Evolutionary conservation across 2,888 invertebrate genomes (phyloP), one percentile per base, ranked within the genome.

Genomic region (Fissipunctia ypsillon): DNA sequence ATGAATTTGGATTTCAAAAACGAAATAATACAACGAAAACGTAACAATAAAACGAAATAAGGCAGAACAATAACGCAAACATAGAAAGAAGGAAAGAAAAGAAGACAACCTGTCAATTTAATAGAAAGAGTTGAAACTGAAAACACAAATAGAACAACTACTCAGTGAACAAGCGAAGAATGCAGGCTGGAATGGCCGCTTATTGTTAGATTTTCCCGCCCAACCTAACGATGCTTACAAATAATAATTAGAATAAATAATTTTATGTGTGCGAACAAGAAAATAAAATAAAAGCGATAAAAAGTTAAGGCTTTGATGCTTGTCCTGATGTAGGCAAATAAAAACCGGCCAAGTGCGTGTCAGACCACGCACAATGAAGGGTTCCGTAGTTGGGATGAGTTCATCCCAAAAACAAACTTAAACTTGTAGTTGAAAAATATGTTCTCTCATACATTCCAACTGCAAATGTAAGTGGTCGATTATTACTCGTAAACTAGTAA

Each of bases 111-210:
- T 25, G 38, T 71, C 45, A 31, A 50, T 38, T 69, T 25, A 45
- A 70, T 38, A 56, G 19, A 70, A 69, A 50, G 50, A 57, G 35
- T 56, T 70, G 50, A 31, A 63, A 43, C 45, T 45, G 25, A 25
- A 72, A 69, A 69, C 45, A 67, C 41, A 45, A 73, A 41, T 22
- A 25, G 14, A 38, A 52, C n/a, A 56, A 50, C 54, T 66, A 48
- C 43, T 61, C 38, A 54, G n/a, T 41, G 14, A 56, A 52, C 12
- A 59, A 65, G 41, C 41, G 9, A 69, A 48, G 31, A 35, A 54
- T 71, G 56, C 25, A 28, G 35, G 12, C 64, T n/a, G n/a, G 35
- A 48, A 41, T n/a, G 14, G 52, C 38, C 59, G 41, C 48, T 71
- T n/a, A n/a, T n/a, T n/a, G n/a, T n/a, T 31, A 59, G 52, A 48